Percentiles rank a stretch among this genome's conserved stretches.
These are phyloP conservation scores for Calypte anna DNA, from an alignment of 2,113 vertebrate species.

Conservation along the genomic window DNA sequence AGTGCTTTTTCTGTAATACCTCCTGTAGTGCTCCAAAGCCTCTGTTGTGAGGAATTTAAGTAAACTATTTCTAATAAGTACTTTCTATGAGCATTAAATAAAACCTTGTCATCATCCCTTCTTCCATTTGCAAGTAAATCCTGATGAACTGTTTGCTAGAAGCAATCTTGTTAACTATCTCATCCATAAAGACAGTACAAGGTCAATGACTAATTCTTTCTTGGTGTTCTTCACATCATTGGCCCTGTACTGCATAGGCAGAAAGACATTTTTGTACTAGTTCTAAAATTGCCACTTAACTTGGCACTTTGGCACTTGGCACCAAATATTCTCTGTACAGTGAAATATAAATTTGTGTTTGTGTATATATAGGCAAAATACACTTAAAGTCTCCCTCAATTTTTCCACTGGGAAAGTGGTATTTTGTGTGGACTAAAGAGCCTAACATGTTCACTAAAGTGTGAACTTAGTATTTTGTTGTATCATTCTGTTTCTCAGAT, in stretches of 20 bases:
- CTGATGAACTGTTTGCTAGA: neutral
- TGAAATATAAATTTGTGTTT: neutral
- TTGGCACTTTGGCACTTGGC: neutral
- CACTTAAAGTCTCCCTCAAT: neutral
- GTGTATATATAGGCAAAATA: neutral
- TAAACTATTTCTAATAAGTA: constrained; percentile 17
- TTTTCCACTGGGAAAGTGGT: neutral
- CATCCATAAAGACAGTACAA: neutral
- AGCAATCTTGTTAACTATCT: neutral
- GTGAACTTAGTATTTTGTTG: neutral
- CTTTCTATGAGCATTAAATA: neutral
- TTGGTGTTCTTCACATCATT: neutral
- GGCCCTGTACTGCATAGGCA: neutral
- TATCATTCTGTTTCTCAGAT: neutral
- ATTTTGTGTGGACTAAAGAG: neutral
- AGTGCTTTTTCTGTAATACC: neutral
- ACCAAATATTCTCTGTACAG: neutral
- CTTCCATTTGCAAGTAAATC: neutral
- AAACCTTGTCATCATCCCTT: neutral
- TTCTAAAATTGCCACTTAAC: neutral
- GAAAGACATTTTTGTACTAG: neutral
- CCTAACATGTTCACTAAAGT: neutral
- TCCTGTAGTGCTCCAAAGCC: neutral
- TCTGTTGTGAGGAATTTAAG: constrained; percentile 17
- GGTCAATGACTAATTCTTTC: neutral